Evolutionary conservation across 2,113 vertebrate species (phyloP).

Genomic region (Coryphaenoides rupestris): DNA sequence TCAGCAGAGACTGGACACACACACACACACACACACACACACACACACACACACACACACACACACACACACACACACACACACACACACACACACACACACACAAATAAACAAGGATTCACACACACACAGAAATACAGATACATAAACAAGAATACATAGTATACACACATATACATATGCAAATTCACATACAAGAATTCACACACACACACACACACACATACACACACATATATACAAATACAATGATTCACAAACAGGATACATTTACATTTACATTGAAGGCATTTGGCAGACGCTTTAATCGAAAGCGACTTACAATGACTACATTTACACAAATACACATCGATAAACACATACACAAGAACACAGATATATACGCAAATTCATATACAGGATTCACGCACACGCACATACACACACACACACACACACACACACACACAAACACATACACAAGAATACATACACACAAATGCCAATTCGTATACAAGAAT

Average conservation of each 20-base stretch:
- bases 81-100: background rate
- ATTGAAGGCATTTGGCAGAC: too few relatives aligned
- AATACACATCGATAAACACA: slow-evolving; percentile 3
- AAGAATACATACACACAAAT: too few relatives aligned
- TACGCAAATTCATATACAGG: background rate
- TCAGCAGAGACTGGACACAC: slow-evolving; percentile 65
- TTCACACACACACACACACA: background rate
- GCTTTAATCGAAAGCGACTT: too few relatives aligned
- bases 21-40: slow-evolving; percentile 11
- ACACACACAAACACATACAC: slow-evolving; percentile 14
- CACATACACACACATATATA: background rate
- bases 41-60: background rate
- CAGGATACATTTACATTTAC: too few relatives aligned
- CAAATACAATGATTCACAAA: too few relatives aligned
- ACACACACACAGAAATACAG: background rate
- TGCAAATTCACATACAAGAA: background rate
- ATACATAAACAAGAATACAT: background rate
- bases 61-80: slow-evolving; percentile 10
- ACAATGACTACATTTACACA: slow-evolving; percentile 5
- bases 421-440: background rate
- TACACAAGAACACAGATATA: slow-evolving; percentile 17
- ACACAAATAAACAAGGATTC: slow-evolving; percentile 5
- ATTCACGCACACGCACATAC: background rate
- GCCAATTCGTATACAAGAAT: too few relatives aligned
- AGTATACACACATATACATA: background rate